Evolutionary conservation across 2,113 vertebrate species (phyloP).

Genomic region (Prinia subflava): DNA sequence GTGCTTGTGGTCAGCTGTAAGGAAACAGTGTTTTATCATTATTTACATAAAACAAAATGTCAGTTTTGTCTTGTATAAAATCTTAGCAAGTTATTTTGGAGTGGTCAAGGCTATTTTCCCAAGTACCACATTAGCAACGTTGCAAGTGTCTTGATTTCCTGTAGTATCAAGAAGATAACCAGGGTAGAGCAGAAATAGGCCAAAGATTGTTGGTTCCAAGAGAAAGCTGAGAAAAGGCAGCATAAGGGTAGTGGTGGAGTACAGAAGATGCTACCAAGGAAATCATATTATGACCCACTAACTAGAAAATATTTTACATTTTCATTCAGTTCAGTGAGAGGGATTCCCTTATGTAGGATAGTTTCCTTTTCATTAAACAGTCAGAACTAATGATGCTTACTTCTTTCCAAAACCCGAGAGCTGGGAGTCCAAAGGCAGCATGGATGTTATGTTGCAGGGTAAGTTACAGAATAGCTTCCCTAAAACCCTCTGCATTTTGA

Average conservation of each 20-base stretch:
- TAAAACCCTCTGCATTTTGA: neutral
- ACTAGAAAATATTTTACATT: neutral
- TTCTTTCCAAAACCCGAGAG: neutral
- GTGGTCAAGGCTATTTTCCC: conserved; percentile 42
- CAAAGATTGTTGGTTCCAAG: neutral
- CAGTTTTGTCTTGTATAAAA: conserved; percentile 29
- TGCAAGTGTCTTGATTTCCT: neutral
- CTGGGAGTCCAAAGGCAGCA: neutral
- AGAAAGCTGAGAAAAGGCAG: neutral
- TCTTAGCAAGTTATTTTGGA: conserved; percentile 38
- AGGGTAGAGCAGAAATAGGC: neutral
- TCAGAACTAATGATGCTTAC: neutral
- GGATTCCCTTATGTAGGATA: neutral
- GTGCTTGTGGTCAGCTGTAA: neutral
- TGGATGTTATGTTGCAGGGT: neutral
- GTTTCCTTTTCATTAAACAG: neutral
- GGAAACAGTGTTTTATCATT: neutral
- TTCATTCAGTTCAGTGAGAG: neutral
- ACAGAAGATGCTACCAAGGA: neutral
- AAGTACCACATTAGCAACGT: neutral
- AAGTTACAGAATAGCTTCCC: neutral
- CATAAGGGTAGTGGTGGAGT: rapidly evolving
- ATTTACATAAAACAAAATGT: conserved; percentile 7
- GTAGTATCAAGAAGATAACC: neutral
- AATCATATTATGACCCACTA: neutral